phyloP scores from a whole-genome alignment of 2,113 vertebrate genomes.

The Pterocles burchelli region DNA sequence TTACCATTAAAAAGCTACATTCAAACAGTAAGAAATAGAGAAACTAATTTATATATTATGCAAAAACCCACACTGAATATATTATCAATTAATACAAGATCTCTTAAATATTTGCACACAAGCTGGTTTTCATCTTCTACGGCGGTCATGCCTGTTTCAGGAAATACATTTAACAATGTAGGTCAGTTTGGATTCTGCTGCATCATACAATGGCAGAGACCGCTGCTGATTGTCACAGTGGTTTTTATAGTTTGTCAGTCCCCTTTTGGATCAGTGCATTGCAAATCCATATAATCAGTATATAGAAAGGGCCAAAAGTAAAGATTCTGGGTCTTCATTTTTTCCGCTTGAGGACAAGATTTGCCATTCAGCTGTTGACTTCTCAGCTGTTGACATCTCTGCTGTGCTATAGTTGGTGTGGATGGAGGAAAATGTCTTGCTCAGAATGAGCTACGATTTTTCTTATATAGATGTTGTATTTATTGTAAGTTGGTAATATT shows the following conservation, averaged over 20 bases:
- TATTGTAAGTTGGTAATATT: no score
- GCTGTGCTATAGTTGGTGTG: neutral
- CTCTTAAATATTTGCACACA: neutral
- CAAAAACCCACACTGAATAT: neutral
- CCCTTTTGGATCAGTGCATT: neutral
- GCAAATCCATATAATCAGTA: neutral
- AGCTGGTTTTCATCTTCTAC: neutral
- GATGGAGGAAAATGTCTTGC: neutral
- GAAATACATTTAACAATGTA: neutral
- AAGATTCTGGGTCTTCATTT: neutral
- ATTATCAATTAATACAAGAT: neutral
- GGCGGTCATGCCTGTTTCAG: neutral
- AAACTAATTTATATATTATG: neutral
- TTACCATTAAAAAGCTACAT: neutral
- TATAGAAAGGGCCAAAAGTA: neutral
- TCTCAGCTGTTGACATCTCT: neutral
- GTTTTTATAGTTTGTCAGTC: neutral
- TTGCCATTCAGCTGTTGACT: neutral
- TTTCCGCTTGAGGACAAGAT: neutral
- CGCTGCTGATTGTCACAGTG: neutral
- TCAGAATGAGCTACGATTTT: neutral
- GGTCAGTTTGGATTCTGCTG: slow-evolving; percentile 9
- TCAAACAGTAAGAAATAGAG: neutral
- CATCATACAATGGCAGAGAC: neutral
- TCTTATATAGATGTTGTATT: fast-evolving